Evolutionary conservation across 2,797 vertebrate species (phyloP).

Genomic region (Coendou prehensilis): DNA sequence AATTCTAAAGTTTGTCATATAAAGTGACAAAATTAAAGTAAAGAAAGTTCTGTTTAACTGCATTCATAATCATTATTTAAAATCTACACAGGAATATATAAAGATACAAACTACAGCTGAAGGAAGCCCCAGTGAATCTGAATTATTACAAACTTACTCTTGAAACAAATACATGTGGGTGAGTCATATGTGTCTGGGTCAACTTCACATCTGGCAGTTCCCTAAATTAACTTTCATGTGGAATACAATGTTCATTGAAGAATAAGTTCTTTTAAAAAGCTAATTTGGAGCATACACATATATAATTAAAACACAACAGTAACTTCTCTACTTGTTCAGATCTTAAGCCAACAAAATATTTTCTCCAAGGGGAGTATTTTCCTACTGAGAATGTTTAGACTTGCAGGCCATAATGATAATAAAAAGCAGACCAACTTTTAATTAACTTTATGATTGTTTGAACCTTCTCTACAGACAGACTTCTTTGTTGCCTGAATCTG

Average conservation of each 20-base stretch:
- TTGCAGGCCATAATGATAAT: background rate
- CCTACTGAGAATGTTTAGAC: slow-evolving; percentile 12
- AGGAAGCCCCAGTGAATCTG: background rate
- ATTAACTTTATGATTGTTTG: slow-evolving; percentile 21
- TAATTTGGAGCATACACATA: background rate
- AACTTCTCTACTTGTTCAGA: slow-evolving; percentile 11
- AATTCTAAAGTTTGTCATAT: background rate
- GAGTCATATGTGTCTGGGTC: background rate
- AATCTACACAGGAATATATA: background rate
- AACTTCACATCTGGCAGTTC: background rate
- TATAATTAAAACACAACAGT: background rate
- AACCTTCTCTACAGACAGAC: background rate
- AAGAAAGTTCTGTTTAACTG: slow-evolving; percentile 26
- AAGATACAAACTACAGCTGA: slow-evolving; percentile 5
- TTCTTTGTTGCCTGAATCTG: background rate
- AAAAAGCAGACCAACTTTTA: slow-evolving; percentile 9
- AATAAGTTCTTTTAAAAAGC: background rate
- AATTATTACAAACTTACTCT: background rate
- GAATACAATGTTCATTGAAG: background rate
- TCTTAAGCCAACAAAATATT: slow-evolving; percentile 26
- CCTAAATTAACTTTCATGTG: background rate
- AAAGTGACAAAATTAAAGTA: slow-evolving; percentile 48
- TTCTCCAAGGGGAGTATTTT: slow-evolving; percentile 37
- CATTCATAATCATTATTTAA: slow-evolving; percentile 27
- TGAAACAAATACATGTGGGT: background rate